Percentiles rank a stretch among this genome's conserved stretches.
These are phyloP conservation scores for Sebastes reedi DNA, from an alignment of 2,797 vertebrate species.

Conservation along the genomic window DNA sequence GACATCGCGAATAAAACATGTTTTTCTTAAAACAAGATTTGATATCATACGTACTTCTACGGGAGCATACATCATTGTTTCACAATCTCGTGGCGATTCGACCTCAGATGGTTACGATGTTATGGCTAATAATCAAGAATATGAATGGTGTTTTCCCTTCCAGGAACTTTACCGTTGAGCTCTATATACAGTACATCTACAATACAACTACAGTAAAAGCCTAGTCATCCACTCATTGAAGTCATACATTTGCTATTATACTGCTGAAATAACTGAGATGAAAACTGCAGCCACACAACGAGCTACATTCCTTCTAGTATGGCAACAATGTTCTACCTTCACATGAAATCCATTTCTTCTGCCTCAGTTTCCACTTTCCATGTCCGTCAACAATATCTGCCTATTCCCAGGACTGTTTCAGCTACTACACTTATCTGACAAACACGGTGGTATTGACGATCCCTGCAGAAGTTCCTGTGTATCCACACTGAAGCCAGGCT, in stretches of 20 bases:
- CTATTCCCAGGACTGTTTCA: background rate
- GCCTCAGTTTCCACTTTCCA: background rate
- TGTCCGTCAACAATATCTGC: background rate
- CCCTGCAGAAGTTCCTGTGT: background rate
- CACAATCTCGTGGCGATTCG: too few species aligned
- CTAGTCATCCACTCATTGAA: background rate
- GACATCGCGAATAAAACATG: too few species aligned
- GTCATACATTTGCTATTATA: background rate
- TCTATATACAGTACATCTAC: too few species aligned
- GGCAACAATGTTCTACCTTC: constrained; percentile 14
- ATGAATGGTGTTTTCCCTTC: too few species aligned
- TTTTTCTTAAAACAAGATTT: too few species aligned
- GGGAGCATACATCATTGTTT: too few species aligned
- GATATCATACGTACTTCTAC: too few species aligned
- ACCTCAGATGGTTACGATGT: background rate
- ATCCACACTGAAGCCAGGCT: background rate
- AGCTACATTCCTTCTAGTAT: background rate
- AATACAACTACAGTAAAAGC: background rate
- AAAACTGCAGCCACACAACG: background rate
- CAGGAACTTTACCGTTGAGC: too few species aligned
- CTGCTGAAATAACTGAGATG: background rate
- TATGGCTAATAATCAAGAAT: too few species aligned
- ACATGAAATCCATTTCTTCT: constrained; percentile 13
- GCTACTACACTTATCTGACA: background rate
- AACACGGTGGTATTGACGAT: background rate